phyloP scores from a whole-genome alignment of 1,140 invertebrate genomes.

The Cecropterus lyciades region DNA sequence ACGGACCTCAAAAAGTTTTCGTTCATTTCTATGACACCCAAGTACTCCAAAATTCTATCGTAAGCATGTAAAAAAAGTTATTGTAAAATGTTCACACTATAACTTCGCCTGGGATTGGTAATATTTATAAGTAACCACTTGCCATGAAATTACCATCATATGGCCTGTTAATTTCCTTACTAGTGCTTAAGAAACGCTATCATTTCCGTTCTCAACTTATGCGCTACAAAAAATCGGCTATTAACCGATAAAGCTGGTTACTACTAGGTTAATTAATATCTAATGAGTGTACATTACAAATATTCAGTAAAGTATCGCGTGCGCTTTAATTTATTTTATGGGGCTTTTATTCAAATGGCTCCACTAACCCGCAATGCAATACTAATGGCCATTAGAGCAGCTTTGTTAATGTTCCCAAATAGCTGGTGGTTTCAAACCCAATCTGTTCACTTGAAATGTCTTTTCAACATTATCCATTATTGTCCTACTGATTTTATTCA shows the following conservation, averaged over 20 bases:
- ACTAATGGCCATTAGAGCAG: slow-evolving; percentile 15
- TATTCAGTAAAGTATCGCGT: slow-evolving; percentile 25
- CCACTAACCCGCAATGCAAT: slow-evolving; percentile 24
- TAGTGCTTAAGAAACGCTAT: no score
- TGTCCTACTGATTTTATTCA: no score
- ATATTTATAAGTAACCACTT: no score
- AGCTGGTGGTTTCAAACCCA: slow-evolving; percentile 6
- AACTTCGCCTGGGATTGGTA: no score
- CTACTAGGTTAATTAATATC: slow-evolving; percentile 30
- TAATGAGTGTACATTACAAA: slow-evolving; percentile 35
- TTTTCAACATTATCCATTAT: neutral
- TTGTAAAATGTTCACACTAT: no score
- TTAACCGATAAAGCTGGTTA: neutral
- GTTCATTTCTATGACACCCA: no score
- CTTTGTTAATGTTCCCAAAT: slow-evolving; percentile 17
- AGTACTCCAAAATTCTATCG: no score
- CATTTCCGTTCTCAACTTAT: no score
- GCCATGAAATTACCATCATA: no score
- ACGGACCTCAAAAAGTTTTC: no score
- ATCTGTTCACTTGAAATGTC: neutral
- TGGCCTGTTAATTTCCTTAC: no score
- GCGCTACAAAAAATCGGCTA: neutral
- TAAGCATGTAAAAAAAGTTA: no score
- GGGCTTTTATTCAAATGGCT: slow-evolving; percentile 33
- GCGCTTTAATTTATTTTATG: slow-evolving; percentile 34